phyloP scores from a whole-genome alignment of 2,888 invertebrate species.

The Archaeoteleia sp. region DNA sequence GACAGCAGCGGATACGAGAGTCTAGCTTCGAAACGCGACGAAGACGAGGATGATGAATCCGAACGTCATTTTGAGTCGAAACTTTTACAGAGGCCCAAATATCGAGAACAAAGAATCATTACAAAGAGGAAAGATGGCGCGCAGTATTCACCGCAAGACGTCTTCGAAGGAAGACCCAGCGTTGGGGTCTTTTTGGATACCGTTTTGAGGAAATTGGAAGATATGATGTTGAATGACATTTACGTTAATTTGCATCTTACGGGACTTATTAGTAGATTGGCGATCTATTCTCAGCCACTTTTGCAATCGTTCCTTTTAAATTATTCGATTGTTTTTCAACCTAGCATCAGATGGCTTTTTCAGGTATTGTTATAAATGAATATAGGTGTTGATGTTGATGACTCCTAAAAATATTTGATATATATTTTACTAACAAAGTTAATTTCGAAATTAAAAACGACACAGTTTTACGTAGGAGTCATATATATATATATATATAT shows the following conservation, averaged over 20 bases:
- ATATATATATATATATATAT: conserved; percentile 8
- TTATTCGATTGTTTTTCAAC: conserved; percentile 89
- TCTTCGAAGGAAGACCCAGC: conserved; percentile 70
- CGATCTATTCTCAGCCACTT: conserved; percentile 92
- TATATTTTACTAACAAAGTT: conserved; percentile 8
- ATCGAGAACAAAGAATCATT: not conserved
- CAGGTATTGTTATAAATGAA: conserved; percentile 80
- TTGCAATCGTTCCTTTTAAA: conserved; percentile 91
- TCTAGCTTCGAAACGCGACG: conserved; percentile 74
- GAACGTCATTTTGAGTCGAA: conserved; percentile 19
- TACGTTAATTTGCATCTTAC: conserved; percentile 92
- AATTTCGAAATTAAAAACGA: too few species aligned
- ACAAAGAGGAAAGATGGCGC: conserved; percentile 8
- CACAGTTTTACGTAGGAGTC: not conserved
- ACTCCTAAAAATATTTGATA: conserved; percentile 1
- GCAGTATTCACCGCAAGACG: conserved; percentile 53
- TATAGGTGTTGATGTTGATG: not conserved
- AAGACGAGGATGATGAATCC: conserved; percentile 36
- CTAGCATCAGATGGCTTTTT: conserved; percentile 91
- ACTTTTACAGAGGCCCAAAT: conserved; percentile 5
- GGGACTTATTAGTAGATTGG: conserved; percentile 88
- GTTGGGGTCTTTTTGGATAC: conserved; percentile 82
- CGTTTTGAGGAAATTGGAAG: conserved; percentile 87
- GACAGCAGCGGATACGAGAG: conserved; percentile 89
- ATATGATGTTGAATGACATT: conserved; percentile 88